Base-by-base conservation (phyloP, 2,797 vertebrate species). In the Adrianichthys oophorus region DNA sequence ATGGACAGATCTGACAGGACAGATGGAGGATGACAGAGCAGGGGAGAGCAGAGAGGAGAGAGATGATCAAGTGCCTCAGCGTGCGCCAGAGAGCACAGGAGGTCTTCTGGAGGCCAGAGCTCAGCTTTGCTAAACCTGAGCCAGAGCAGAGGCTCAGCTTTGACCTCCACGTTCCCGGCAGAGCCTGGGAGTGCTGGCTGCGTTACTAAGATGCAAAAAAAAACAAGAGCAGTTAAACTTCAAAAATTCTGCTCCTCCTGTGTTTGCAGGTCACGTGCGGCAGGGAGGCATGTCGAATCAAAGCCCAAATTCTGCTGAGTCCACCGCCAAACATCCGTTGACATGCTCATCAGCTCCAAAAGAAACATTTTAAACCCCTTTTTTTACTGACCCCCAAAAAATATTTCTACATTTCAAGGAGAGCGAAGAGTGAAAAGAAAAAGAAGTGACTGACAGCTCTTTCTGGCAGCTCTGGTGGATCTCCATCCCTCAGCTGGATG, bases 1-100 rank as follows among this genome's bases (percentile, higher is more conserved):
- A 80, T 77, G 77, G 82, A 86, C 74, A 81, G 84, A 83, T 82
- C 72, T 74, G 82, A 84, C 79, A 80, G 65, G 53, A 70, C 56
- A 65, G 68, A 59, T 50, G 3, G 41, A 56, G 73, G 75, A 73
- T 14, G 62, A 64, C 71, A 32, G 68, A 68, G 72, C 19, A 59
- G 0, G 23, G 41, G 58, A 61, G 62, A 67, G 52, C 46, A 14
- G 21, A 13, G 26, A 56, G 46, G 62, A 76, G 78, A 70, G 76
- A 57, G 74, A 82, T 80, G 83, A 86, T 75, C 57, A 79, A 87
- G 78, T 58, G 51, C 62, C 62, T 72, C 16, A 65, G 62, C 72
- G 57, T 80, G 66, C 73, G 78, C 82, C 78, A 86, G 78, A 86
- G 83, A 72, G 65, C 59, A 72, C 69, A 51, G 64, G 71, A 77